Percentiles rank a stretch among this genome's conserved stretches.
Conservation (phyloP, 53 echinoderm and acorn worm species). For the Temnopleurus reevesii region DNA sequence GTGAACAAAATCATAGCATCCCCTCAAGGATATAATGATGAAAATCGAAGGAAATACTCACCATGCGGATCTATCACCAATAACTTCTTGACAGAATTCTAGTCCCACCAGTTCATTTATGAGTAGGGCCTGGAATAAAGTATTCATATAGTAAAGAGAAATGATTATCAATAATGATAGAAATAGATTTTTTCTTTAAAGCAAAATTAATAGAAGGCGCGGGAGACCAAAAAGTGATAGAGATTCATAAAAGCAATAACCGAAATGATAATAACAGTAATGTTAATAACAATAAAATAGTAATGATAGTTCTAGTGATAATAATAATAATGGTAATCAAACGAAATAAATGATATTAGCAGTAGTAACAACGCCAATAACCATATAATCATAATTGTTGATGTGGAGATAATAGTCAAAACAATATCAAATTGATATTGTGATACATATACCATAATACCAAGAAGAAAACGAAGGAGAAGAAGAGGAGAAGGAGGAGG, state of each 20-base stretch:
- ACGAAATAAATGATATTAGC: too few relatives aligned
- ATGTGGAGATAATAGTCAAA: too few relatives aligned
- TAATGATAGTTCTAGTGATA: too few relatives aligned
- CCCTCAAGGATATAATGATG: too few relatives aligned
- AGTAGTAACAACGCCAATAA: too few relatives aligned
- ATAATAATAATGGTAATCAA: too few relatives aligned
- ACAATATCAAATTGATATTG: neutral
- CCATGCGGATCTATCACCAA: conserved; percentile 54
- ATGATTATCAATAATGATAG: neutral
- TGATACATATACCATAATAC: neutral
- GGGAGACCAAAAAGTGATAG: neutral
- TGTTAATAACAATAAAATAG: too few relatives aligned
- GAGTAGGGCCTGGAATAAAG: conserved; percentile 76
- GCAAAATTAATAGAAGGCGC: neutral
- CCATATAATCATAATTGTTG: neutral
- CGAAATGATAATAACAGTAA: too few relatives aligned
- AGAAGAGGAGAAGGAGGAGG: neutral
- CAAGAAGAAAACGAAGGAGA: neutral
- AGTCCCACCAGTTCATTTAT: conserved; percentile 73
- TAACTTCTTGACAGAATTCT: conserved; percentile 59
- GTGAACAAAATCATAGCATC: neutral
- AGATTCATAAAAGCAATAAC: too few relatives aligned
- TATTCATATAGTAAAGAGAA: neutral
- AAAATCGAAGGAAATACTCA: too few relatives aligned
- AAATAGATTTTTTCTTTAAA: neutral